Base-by-base conservation (phyloP, 2,797 vertebrate species). In the Spatula clypeata region DNA sequence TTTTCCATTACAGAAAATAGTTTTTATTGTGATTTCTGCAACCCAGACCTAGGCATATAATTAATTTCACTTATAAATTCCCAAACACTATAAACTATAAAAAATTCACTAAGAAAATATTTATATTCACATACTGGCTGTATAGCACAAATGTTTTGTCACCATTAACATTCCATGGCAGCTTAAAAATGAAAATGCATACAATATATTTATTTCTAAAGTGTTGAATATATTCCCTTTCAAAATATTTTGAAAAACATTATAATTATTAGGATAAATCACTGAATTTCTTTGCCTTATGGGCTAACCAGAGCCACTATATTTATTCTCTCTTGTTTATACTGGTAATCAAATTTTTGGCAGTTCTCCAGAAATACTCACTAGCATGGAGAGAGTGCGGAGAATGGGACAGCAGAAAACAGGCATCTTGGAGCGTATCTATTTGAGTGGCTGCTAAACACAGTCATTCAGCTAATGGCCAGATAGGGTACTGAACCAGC, bases 121-220 rank as follows among this genome's bases (percentile, higher is more conserved):
- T 96, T 96, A 73, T 84, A 36, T 86, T 89, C 32, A 47, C 66
- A 86, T 93, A 86, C 74, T 71, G 58, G 34, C 70, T 90, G 23
- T 86, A 57, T 64, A 95, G 88, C 42, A 90, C 62, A 94, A 96
- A 94, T 94, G 95, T 96, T 96, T 96, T 95, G 76, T 76, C 91
- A 93, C 73, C 76, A 88, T 96, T 96, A 95, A 75, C 70, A 84
- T 96, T 94, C 91, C 89, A 64, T 44, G 11, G 58, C 76, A 88
- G 79, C 76, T 91, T 93, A 79, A 91, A 96, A 94, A 94, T 88
- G 79, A 94, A 93, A 95, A 86, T 76, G 32, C 47, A 26, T 88
- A 73, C 90, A 92, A 92, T 91, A 70, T 84, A 91, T 91, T 94
- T 96, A 76, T 94, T 94, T 94, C 70, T 31, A 86, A 91, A 93